These are phyloP conservation scores for Onthophagus taurus DNA, from an alignment of 1,140 invertebrate genomes.

Conservation along the genomic window DNA sequence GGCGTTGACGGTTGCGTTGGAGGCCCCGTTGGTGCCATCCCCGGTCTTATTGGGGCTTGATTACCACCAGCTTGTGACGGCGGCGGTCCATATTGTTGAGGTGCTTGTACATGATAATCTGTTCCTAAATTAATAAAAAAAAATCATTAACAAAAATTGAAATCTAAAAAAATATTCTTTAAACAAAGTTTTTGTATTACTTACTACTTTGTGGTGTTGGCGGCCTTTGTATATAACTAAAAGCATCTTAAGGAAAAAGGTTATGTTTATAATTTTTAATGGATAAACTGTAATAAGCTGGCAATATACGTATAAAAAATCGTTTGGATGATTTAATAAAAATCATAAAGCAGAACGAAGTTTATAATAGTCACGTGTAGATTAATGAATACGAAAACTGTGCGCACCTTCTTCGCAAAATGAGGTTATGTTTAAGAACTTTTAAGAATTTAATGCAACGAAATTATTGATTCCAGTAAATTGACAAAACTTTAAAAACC, in stretches of 20 bases:
- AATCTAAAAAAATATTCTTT: not conserved
- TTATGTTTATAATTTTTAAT: too few relatives aligned
- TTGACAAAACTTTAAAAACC: too few relatives aligned
- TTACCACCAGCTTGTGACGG: constrained; percentile 28
- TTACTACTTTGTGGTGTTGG: constrained; percentile 15
- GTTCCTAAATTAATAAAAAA: constrained; percentile 14
- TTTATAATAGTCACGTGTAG: too few relatives aligned
- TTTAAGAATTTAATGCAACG: too few relatives aligned
- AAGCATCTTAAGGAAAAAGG: constrained; percentile 14
- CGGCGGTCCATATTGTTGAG: constrained; percentile 16
- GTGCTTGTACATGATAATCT: constrained; percentile 20
- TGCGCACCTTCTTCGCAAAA: too few relatives aligned
- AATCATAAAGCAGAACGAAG: too few relatives aligned
- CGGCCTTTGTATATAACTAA: constrained; percentile 11
- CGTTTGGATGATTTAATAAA: too few relatives aligned
- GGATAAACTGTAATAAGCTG: too few relatives aligned
- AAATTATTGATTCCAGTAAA: too few relatives aligned
- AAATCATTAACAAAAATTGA: not conserved
- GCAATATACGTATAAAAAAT: too few relatives aligned
- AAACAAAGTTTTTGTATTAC: not conserved
- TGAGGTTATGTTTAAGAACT: too few relatives aligned
- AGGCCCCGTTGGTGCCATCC: constrained; percentile 28
- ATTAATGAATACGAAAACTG: too few relatives aligned
- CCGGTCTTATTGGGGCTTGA: constrained; percentile 28
- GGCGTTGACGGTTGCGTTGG: constrained; percentile 36